These are phyloP conservation scores for Theocolax elegans DNA, from an alignment of 1,140 invertebrate species.

Conservation along the genomic window DNA sequence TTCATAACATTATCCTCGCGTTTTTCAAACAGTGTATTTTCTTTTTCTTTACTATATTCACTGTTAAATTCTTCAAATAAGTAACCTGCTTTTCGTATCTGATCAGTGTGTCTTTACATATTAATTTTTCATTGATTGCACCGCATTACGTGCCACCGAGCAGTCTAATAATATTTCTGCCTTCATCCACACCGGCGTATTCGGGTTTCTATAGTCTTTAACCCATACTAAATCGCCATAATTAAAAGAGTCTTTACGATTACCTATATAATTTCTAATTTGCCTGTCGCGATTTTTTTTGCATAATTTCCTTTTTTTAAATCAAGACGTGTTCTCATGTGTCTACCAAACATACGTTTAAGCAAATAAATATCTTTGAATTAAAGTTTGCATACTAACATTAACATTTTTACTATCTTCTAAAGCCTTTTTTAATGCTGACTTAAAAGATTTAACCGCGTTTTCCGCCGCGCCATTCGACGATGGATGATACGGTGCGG, in stretches of 20 bases:
- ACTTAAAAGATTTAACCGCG: slow-evolving; percentile 46
- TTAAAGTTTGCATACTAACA: not conserved
- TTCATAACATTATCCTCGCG: too few species aligned
- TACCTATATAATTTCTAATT: not conserved
- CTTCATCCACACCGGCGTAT: not conserved
- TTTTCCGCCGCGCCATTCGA: slow-evolving; percentile 48
- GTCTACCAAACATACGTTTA: not conserved
- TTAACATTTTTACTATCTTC: slow-evolving; percentile 1
- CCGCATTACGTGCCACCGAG: too few species aligned
- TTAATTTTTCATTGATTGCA: not conserved
- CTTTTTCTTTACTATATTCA: too few species aligned
- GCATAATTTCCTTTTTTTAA: not conserved
- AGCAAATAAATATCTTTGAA: not conserved
- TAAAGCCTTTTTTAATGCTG: slow-evolving; percentile 16
- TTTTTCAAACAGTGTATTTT: not conserved
- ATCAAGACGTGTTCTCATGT: not conserved
- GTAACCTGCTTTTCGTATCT: not conserved
- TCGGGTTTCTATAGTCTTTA: not conserved
- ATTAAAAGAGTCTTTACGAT: not conserved
- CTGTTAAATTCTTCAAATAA: too few species aligned
- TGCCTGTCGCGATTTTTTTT: not conserved
- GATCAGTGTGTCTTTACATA: not conserved
- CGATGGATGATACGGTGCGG: slow-evolving; percentile 43
- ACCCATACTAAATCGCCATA: not conserved
- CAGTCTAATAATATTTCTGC: not conserved